Evolutionary conservation across 37 sponge, comb jelly and placozoan genomes (phyloP).

Genomic region (Ianthella basta): DNA sequence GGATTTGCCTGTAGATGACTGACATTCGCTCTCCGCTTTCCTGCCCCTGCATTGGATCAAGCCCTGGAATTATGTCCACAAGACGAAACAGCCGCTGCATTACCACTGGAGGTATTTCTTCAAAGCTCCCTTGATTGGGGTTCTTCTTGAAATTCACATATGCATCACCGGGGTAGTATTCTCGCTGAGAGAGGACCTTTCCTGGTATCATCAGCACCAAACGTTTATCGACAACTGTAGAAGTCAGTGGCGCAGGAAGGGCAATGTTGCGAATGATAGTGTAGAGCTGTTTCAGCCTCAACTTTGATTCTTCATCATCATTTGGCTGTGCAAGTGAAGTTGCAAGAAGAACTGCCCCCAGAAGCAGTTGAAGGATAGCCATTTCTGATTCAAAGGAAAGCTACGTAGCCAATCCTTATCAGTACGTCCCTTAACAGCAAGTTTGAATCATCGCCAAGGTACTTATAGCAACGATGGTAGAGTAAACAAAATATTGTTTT

Average conservation of each 20-base stretch:
- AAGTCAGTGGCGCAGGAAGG: constrained; percentile 5
- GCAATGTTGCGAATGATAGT: constrained; percentile 28
- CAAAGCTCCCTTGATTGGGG: neutral
- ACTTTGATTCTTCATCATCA: neutral
- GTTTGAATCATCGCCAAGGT: too few relatives aligned
- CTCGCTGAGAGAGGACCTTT: constrained; percentile 57
- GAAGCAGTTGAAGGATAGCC: too few relatives aligned
- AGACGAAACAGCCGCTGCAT: constrained; percentile 62
- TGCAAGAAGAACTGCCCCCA: too few relatives aligned
- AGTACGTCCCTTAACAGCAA: too few relatives aligned
- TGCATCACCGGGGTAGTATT: constrained; percentile 57
- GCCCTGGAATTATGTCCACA: constrained; percentile 52
- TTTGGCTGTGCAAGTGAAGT: neutral
- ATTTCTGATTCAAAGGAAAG: too few relatives aligned
- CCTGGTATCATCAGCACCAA: constrained; percentile 56
- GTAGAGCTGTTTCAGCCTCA: constrained; percentile 36
- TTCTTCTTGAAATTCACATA: constrained; percentile 30
- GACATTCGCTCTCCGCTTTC: constrained; percentile 55
- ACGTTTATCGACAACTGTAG: constrained; percentile 8
- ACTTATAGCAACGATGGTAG: too few relatives aligned
- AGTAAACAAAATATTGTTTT: too few relatives aligned
- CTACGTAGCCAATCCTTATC: too few relatives aligned
- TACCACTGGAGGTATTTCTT: constrained; percentile 44
- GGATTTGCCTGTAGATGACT: constrained; percentile 26
- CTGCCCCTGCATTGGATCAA: constrained; percentile 35